These are phyloP conservation scores for Volucella bombylans DNA, from an alignment of 2,888 invertebrate species.

Conservation along the genomic window DNA sequence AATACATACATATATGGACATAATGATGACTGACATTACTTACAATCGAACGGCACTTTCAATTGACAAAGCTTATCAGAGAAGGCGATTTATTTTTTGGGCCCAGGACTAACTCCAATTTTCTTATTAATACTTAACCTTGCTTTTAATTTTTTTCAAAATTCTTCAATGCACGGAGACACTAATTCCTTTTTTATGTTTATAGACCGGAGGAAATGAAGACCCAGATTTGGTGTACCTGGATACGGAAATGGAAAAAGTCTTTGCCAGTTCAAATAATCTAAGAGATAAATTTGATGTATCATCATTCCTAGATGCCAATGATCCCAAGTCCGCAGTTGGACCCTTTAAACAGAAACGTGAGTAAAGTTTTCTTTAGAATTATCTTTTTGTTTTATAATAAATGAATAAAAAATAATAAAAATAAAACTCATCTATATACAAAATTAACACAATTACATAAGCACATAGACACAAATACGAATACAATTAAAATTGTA, in stretches of 20 bases:
- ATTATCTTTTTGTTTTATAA: neutral
- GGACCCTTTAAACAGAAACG: slow-evolving; percentile 80
- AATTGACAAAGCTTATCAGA: too few species aligned
- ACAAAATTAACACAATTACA: neutral
- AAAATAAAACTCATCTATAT: too few species aligned
- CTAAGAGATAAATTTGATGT: slow-evolving; percentile 85
- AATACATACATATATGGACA: too few species aligned
- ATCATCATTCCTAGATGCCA: slow-evolving; percentile 83
- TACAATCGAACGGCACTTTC: too few species aligned
- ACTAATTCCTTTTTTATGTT: slow-evolving; percentile 39
- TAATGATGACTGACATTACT: too few species aligned
- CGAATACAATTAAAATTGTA: slow-evolving; percentile 23
- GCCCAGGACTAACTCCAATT: too few species aligned
- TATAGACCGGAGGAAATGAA: slow-evolving; percentile 83
- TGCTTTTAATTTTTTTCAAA: neutral
- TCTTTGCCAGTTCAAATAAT: slow-evolving; percentile 87
- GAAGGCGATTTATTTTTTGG: too few species aligned
- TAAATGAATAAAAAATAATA: neutral
- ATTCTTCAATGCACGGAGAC: neutral
- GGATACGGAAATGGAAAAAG: slow-evolving; percentile 95
- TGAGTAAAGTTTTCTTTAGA: slow-evolving; percentile 46
- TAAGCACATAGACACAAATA: slow-evolving; percentile 11
- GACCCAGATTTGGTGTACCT: slow-evolving; percentile 87
- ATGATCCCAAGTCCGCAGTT: slow-evolving; percentile 76
- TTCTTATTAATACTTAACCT: too few species aligned